A percentile compares a stretch with the other conserved stretches of the same genome.
These are phyloP conservation scores for Doryteuthis pealeii DNA, from an alignment of 1,140 invertebrate genomes.

Conservation along the genomic window DNA sequence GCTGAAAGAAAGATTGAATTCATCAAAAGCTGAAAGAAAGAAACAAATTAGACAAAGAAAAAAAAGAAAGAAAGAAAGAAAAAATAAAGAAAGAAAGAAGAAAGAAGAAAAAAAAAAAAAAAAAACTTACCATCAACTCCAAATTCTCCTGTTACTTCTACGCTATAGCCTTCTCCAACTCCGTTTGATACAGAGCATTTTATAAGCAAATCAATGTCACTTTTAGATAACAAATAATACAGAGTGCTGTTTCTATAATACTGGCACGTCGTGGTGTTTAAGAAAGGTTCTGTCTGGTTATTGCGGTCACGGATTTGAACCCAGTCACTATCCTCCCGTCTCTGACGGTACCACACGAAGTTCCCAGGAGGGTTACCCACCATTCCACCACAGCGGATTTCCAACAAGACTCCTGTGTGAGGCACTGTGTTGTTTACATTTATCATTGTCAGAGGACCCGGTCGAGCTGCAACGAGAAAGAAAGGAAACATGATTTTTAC, in stretches of 20 bases:
- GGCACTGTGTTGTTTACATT: constrained; percentile 8
- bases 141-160: neutral
- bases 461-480: neutral
- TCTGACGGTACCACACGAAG: neutral
- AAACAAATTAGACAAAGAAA: too few relatives aligned
- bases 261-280: neutral
- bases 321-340: neutral
- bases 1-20: too few relatives aligned
- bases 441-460: neutral
- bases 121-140: neutral
- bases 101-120: too few relatives aligned
- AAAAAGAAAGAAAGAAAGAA: too few relatives aligned
- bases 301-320: neutral
- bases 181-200: neutral
- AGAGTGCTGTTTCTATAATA: neutral
- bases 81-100: too few relatives aligned
- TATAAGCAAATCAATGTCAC: neutral
- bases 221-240: neutral
- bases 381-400: neutral
- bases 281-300: neutral
- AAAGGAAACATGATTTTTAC: too few relatives aligned
- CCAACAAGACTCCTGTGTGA: constrained; percentile 1
- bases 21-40: too few relatives aligned
- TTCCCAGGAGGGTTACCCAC: neutral
- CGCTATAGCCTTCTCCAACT: neutral